These are phyloP conservation scores for Gibbula magus DNA, from an alignment of 2,888 invertebrate species.

Conservation along the genomic window DNA sequence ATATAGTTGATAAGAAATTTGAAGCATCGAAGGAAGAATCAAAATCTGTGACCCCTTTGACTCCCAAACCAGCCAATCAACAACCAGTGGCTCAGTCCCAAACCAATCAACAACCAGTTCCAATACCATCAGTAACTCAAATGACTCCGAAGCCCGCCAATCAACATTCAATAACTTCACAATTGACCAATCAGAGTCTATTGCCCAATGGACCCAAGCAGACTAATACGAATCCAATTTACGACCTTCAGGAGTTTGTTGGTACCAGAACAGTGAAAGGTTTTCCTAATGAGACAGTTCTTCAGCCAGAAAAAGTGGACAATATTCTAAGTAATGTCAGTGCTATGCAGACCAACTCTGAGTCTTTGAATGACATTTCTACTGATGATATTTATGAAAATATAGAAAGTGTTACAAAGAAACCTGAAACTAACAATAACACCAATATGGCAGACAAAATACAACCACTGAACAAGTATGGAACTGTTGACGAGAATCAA, in stretches of 20 bases:
- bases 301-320: not conserved
- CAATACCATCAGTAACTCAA: too few relatives aligned
- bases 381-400: not conserved
- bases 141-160: too few relatives aligned
- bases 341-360: not conserved
- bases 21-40: not conserved
- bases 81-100: not conserved
- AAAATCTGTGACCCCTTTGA: not conserved
- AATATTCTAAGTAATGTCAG: not conserved
- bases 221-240: not conserved
- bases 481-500: not conserved
- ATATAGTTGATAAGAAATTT: not conserved
- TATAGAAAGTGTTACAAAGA: not conserved
- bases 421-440: not conserved
- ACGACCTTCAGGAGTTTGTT: conserved; percentile 8
- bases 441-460: not conserved
- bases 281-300: not conserved
- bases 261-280: not conserved
- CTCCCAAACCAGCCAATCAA: not conserved
- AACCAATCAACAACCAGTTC: too few relatives aligned
- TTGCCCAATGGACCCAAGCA: not conserved
- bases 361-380: not conserved
- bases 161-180: too few relatives aligned
- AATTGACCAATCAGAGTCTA: too few relatives aligned
- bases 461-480: not conserved